These are phyloP conservation scores for Pluvianellus socialis DNA, from an alignment of 2,113 vertebrate genomes.

Conservation along the genomic window DNA sequence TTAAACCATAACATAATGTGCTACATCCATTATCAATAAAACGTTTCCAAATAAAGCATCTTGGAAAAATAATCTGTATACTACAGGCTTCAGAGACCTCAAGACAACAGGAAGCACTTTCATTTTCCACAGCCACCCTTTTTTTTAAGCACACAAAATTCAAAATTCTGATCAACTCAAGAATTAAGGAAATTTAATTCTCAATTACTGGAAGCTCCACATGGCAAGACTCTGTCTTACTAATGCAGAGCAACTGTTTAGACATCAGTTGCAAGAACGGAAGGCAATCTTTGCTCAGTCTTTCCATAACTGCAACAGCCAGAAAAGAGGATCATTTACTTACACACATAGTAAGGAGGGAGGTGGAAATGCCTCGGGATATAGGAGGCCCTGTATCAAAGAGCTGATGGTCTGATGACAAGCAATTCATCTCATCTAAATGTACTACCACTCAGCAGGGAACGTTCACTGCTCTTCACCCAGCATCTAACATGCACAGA, in stretches of 20 bases:
- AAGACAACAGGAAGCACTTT: background rate
- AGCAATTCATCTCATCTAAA: background rate
- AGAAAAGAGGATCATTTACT: background rate
- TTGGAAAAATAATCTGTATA: background rate
- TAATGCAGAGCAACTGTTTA: background rate
- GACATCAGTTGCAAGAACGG: background rate
- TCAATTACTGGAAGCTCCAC: background rate
- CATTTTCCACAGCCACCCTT: background rate
- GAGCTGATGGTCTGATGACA: background rate
- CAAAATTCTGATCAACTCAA: background rate
- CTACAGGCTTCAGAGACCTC: background rate
- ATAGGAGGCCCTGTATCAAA: background rate
- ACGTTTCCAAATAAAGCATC: background rate
- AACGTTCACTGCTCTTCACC: background rate
- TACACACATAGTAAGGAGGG: background rate
- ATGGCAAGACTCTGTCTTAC: background rate
- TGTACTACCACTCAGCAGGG: background rate
- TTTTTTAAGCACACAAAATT: background rate
- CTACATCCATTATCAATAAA: background rate
- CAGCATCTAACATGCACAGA: rapidly evolving
- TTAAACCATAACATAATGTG: background rate
- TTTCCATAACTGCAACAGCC: background rate
- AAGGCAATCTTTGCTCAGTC: background rate
- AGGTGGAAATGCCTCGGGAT: background rate
- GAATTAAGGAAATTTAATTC: background rate